phyloP scores from a whole-genome alignment of 2,797 vertebrate genomes.

The Gorsachius magnificus region DNA sequence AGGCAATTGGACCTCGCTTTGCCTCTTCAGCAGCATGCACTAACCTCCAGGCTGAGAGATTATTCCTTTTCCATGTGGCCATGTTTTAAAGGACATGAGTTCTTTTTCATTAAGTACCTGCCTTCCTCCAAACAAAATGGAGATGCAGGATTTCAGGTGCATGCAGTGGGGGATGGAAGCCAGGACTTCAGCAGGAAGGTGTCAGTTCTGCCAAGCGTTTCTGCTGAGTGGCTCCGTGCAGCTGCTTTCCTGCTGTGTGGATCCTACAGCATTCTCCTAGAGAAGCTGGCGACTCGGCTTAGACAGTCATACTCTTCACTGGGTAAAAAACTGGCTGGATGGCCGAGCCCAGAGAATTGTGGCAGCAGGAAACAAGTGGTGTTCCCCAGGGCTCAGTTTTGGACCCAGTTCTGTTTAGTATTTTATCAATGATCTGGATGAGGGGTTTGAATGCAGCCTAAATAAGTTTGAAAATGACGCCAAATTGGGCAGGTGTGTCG shows the following conservation, averaged over 20 bases:
- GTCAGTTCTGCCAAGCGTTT: neutral
- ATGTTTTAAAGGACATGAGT: neutral
- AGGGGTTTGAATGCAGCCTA: too few species aligned
- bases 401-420: too few species aligned
- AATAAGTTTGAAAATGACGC: too few species aligned
- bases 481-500: too few species aligned
- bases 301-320: too few species aligned
- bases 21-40: accelerated
- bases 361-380: too few species aligned
- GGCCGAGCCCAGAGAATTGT: too few species aligned
- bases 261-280: too few species aligned
- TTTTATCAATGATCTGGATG: too few species aligned
- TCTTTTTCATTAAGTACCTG: neutral
- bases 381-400: too few species aligned
- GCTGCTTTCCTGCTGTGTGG: neutral
- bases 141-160: neutral
- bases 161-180: neutral
- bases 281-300: too few species aligned
- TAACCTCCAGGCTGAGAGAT: neutral
- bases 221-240: neutral
- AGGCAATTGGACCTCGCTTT: accelerated
- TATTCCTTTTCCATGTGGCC: accelerated
- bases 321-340: too few species aligned
- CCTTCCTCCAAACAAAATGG: neutral
- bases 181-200: neutral